These are phyloP conservation scores for Sialis fuliginosa DNA, from an alignment of 2,888 invertebrate genomes.

Conservation along the genomic window DNA sequence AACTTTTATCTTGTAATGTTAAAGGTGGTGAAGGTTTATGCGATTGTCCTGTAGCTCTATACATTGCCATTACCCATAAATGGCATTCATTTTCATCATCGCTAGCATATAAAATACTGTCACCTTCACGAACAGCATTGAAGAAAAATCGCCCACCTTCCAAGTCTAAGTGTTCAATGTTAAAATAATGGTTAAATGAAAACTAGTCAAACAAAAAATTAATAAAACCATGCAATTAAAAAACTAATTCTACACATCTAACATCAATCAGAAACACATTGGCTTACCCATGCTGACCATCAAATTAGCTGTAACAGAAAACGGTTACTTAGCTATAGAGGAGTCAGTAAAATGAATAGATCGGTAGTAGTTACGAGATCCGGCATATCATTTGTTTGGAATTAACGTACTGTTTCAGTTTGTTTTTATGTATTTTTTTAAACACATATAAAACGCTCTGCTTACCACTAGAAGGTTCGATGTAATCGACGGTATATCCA, in stretches of 20 bases:
- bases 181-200: no score
- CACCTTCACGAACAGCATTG: conserved; percentile 96
- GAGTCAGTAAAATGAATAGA: background rate
- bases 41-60: conserved; percentile 97
- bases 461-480: conserved; percentile 85
- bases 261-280: conserved; percentile 15
- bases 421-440: no score
- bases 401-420: no score
- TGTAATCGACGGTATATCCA: conserved; percentile 98
- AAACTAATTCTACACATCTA: no score
- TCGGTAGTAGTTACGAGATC: background rate
- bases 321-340: conserved; percentile 1
- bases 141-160: conserved; percentile 93
- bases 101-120: conserved; percentile 88
- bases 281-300: conserved; percentile 81
- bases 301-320: conserved; percentile 49
- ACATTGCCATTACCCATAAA: conserved; percentile 98
- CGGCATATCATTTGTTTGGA: background rate
- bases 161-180: conserved; percentile 38
- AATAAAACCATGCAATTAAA: no score
- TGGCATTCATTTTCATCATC: conserved; percentile 97
- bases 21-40: conserved; percentile 96
- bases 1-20: conserved; percentile 58
- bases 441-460: conserved; percentile 4
- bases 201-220: no score